These are phyloP conservation scores for Eulemur macaco DNA, from an alignment of 2,113 vertebrate species.

Conservation along the genomic window DNA sequence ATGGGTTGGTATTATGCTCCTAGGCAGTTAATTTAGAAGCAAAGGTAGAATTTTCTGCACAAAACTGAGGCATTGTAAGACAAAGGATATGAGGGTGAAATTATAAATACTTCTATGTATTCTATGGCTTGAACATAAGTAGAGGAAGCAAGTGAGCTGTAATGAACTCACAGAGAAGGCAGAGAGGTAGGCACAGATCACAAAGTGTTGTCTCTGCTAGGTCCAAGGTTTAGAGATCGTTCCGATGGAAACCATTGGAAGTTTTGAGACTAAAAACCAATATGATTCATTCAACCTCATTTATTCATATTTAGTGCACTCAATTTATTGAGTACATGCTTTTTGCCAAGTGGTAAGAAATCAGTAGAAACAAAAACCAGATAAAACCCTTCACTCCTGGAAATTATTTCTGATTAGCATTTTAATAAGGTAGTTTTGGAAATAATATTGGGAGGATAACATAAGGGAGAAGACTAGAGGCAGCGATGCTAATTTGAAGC, in stretches of 20 bases:
- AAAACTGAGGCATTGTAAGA: neutral
- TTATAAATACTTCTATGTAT: neutral
- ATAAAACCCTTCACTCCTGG: neutral
- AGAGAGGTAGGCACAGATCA: neutral
- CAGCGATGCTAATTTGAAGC: neutral
- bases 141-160: neutral
- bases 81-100: neutral
- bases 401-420: neutral
- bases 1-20: neutral
- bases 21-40: neutral
- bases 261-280: neutral
- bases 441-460: neutral
- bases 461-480: neutral
- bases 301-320: neutral
- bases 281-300: neutral
- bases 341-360: neutral
- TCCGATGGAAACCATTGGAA: neutral
- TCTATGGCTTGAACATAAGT: neutral
- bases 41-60: neutral
- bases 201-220: neutral
- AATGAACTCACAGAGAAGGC: neutral
- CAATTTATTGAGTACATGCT: neutral
- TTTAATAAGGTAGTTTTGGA: neutral
- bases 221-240: neutral
- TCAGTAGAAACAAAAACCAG: neutral